Base-by-base conservation (phyloP, 1,140 invertebrate genomes). In the Bathynomus jamesi region DNA sequence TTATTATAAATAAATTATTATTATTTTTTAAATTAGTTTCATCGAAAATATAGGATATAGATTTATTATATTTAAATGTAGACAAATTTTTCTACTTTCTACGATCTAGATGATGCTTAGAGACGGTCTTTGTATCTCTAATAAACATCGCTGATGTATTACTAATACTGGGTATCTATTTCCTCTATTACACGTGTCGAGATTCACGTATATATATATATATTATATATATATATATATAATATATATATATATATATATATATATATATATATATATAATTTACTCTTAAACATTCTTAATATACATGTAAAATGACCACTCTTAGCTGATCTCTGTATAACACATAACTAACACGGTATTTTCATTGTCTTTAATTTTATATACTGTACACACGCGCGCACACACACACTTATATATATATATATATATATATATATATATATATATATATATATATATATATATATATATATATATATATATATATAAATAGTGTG, bases 181-280 rank as follows among this genome's bases (percentile, higher is more conserved):
- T 53, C 2, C 21, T 17, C 21, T 17, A 17, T 17, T 53, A 53
- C 21, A 53, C 21, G 21, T 53, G 21, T 53, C 13, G 13, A 53
- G 13, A 53, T 53, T 17, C 21, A 53, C 21, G 21, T 53, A 53
- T 53, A 53, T 53, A 53, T 53, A 53, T 53, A 53, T 53, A 53
- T 53, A 53, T 53, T 40, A 40, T 40, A 40, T 40, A 40, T 40
- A 40, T 40, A 40, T 40, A 40, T 40, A 40, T 40, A 40, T 40
- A 40, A 8, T 40, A 40, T 40, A 40, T 40, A 40, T 40, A 40
- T 40, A 40, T 40, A 40, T 53, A 53, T 53, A 5, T 53, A 53
- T 40, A 53, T 53, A 5, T 53, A 53, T 53, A 53, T 53, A 53
- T 53, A 53, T 53, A 53, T 53, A 53, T 53, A 53, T 53, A 53